Percentiles rank a stretch among this genome's conserved stretches.
Conservation (phyloP, 2,888 invertebrate species). For the Andrena dorsata region DNA sequence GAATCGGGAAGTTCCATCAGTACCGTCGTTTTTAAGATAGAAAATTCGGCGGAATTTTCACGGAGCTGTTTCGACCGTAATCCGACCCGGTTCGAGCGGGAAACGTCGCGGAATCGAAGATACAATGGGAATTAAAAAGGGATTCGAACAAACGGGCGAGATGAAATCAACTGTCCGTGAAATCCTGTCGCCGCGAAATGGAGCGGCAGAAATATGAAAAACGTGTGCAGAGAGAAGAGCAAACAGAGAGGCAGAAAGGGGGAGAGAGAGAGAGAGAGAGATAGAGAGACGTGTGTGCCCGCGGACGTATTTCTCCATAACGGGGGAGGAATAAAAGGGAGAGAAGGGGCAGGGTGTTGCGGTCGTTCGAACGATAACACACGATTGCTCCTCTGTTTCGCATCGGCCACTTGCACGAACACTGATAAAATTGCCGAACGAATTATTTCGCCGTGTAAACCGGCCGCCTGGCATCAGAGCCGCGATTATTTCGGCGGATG, state of each 20-base stretch:
- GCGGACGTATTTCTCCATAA: background rate
- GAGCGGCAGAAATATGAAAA: conserved; percentile 68
- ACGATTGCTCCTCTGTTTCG: conserved; percentile 49
- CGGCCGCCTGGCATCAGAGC: conserved; percentile 39
- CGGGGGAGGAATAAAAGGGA: background rate
- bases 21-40: conserved; percentile 21
- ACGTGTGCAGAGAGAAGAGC: conserved; percentile 30
- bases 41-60: conserved; percentile 12
- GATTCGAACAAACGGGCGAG: conserved; percentile 53
- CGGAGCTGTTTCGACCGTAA: background rate
- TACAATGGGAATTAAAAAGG: conserved; percentile 56
- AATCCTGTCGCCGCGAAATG: conserved; percentile 64
- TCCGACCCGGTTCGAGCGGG: conserved; percentile 10
- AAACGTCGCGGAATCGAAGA: conserved; percentile 30
- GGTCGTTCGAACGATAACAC: conserved; percentile 60
- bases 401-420: conserved; percentile 30
- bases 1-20: background rate
- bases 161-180: conserved; percentile 60
- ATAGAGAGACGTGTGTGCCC: background rate
- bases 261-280: background rate
- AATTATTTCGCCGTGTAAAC: conserved; percentile 69
- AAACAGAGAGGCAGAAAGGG: conserved; percentile 17
- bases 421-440: conserved; percentile 60
- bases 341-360: conserved; percentile 21
- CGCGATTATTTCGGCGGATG: conserved; percentile 71